Evolutionary conservation across 2,113 vertebrate genomes (phyloP).

Genomic region (Pelecanoides urinatrix): DNA sequence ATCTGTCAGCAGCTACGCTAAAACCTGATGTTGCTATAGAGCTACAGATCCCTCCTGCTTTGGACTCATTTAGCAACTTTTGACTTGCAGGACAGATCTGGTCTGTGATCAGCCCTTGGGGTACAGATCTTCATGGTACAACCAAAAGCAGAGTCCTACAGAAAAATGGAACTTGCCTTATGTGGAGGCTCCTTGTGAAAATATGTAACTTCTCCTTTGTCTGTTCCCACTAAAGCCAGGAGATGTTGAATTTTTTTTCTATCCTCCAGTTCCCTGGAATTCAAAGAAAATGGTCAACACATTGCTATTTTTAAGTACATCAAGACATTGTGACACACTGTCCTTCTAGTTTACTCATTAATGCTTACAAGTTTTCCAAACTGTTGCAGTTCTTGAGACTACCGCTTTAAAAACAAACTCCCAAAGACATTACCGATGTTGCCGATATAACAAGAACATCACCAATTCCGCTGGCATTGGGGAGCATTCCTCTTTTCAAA

Average conservation of each 20-base stretch:
- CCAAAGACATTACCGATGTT: background rate
- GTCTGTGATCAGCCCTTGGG: background rate
- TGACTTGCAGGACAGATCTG: background rate
- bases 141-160: background rate
- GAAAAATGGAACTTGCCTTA: conserved; percentile 74
- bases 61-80: background rate
- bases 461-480: background rate
- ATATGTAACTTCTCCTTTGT: conserved; percentile 88
- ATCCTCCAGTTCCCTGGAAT: conserved; percentile 89
- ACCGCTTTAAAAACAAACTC: background rate
- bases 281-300: conserved; percentile 6
- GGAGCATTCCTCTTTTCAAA: background rate
- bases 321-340: background rate
- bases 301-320: background rate
- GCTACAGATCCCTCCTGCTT: background rate
- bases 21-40: background rate
- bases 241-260: conserved; percentile 94
- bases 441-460: background rate
- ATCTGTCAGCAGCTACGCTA: background rate
- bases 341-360: background rate
- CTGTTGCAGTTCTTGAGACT: background rate
- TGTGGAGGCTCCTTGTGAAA: conserved; percentile 91
- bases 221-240: conserved; percentile 83
- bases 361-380: background rate
- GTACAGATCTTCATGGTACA: background rate